Base-by-base conservation (phyloP, 2,113 vertebrate species). In the Trichomycterus rosablanca region DNA sequence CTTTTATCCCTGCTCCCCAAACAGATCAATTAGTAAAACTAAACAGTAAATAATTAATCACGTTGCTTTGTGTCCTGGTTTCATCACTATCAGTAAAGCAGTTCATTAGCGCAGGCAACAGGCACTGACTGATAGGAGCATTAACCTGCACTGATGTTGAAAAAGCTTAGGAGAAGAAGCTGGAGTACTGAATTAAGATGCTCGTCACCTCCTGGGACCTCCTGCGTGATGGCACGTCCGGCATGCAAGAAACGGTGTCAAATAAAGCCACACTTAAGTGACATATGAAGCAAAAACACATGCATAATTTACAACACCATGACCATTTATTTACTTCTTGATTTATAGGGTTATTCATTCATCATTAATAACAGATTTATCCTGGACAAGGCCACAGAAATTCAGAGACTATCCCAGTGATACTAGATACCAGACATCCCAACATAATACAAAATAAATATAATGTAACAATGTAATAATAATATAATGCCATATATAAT, bases 21-120 rank as follows among this genome's bases (percentile, higher is more conserved):
- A 87, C 85, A 87, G 83, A 88, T 86, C 83, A 84, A 85, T 86
- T 88, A 86, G 81, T 86, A 77, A 84, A 86, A 85, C 83, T 81
- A 85, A 87, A 87, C 83, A 87, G 79, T 85, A 81, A 87, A 87
- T 87, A 83, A 86, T 87, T 87, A 83, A 88, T 86, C 68, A 58
- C 77, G n/a, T 84, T 88, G 82, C 85, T 86, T 86, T 84, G 81
- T 85, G 81, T 83, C 78, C 79, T 67, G 57, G 78, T 83, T 85
- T 84, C 81, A 80, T 83, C 81, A 81, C 72, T 48, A 73, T 79
- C 76, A 80, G 80, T 82, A 83, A 83, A 88, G 82, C 81, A 86
- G 75, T 88, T 88, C 61, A 79, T 88, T 85, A 85, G 79, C 74
- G 78, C 45, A 14, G 74, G 54, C 72, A 66, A 71, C 39, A 15